Conservation (phyloP, 2,113 vertebrate species). For the Bufo gargarizans region DNA sequence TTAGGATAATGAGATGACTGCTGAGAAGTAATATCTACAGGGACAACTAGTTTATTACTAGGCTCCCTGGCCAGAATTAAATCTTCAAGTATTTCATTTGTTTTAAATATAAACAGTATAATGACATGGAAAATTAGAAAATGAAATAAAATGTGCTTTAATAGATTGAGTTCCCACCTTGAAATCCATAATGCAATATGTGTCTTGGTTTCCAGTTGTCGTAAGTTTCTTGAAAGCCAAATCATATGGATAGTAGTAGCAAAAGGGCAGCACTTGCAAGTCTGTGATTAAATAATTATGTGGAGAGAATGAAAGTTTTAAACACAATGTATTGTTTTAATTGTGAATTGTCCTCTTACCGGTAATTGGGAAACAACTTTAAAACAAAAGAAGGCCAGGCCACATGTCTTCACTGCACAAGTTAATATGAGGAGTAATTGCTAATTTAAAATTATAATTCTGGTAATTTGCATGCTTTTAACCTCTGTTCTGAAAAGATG, state of each 20-base stretch:
- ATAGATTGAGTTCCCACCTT: not conserved
- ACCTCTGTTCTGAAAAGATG: constrained; percentile 17
- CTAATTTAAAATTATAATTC: constrained; percentile 30
- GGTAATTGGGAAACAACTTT: constrained; percentile 24
- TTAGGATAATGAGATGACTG: too few relatives aligned
- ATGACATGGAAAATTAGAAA: too few relatives aligned
- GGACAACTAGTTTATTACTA: too few relatives aligned
- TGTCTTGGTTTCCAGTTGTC: not conserved
- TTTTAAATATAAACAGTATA: too few relatives aligned
- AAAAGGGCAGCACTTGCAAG: not conserved
- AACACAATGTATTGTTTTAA: not conserved
- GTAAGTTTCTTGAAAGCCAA: not conserved
- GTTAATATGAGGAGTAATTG: not conserved
- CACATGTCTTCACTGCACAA: constrained; percentile 1
- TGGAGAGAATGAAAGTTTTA: not conserved
- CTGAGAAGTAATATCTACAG: too few relatives aligned
- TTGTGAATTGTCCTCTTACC: constrained; percentile 11
- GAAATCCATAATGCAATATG: not conserved
- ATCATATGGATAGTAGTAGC: not conserved
- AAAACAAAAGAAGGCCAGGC: constrained; percentile 7
- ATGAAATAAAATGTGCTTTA: too few relatives aligned
- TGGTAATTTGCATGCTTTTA: constrained; percentile 41
- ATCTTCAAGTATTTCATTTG: too few relatives aligned
- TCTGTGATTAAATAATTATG: not conserved
- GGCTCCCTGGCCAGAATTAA: too few relatives aligned